A percentile compares a stretch with the other conserved stretches of the same genome.
Conservation (phyloP, 2,797 vertebrate genomes). For the Selene dorsalis region DNA sequence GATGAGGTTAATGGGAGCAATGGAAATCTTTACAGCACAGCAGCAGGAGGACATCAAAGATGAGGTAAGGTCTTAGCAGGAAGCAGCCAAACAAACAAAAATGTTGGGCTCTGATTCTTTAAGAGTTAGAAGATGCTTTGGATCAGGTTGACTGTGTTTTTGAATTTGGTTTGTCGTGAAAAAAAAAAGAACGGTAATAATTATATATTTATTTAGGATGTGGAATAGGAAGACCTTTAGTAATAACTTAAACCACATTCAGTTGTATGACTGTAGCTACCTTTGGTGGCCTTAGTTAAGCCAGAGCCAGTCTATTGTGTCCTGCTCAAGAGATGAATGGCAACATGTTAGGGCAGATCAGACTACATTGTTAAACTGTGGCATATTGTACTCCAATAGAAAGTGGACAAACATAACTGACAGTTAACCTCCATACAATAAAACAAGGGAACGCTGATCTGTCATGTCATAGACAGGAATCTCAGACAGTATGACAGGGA, state of each 20-base stretch:
- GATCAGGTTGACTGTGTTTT: background rate
- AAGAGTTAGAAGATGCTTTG: background rate
- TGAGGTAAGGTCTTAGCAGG: slow-evolving; percentile 86
- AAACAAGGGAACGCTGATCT: slow-evolving; percentile 26
- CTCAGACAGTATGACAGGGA: slow-evolving; percentile 38
- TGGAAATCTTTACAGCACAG: slow-evolving; percentile 99
- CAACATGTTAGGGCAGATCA: slow-evolving; percentile 64
- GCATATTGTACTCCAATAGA: slow-evolving; percentile 46
- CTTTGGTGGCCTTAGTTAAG: background rate
- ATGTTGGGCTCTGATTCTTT: background rate
- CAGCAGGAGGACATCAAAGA: slow-evolving; percentile 99
- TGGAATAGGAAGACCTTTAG: background rate
- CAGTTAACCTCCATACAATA: slow-evolving; percentile 27
- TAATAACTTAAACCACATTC: background rate
- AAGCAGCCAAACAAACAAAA: background rate
- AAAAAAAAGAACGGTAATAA: background rate
- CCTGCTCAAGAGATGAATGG: slow-evolving; percentile 13
- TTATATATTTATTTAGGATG: background rate
- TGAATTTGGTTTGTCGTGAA: background rate
- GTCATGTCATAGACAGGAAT: slow-evolving; percentile 55
- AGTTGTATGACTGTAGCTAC: background rate
- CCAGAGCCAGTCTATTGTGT: background rate
- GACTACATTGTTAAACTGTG: slow-evolving; percentile 47
- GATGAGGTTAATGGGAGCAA: slow-evolving; percentile 99
- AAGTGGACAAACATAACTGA: slow-evolving; percentile 59